Base-by-base conservation (phyloP, 2,113 vertebrate genomes). In the Upupa epops region DNA sequence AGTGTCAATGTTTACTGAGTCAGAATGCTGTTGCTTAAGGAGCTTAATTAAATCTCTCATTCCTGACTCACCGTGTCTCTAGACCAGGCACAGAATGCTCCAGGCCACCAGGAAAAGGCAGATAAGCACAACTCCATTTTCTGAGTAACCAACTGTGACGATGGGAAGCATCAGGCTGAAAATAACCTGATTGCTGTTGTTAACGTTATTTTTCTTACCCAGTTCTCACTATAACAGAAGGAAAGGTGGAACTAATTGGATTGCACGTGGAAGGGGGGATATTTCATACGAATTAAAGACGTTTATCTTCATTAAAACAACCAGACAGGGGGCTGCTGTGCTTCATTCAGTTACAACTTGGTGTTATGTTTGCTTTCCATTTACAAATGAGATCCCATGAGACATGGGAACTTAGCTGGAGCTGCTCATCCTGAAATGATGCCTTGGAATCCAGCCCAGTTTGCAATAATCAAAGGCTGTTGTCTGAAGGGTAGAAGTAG, bases 1-100 rank as follows among this genome's bases (percentile, higher is more conserved):
- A 91, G 94, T 88, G 93, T 90, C 76, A 94, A 94, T 85, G 81
- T 93, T 96, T 94, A 92, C 88, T 49, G 70, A 95, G 78, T 71
- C 88, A 86, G 90, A 89, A 82, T 3, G 7, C 34, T 89, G 80
- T 17, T 90, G 77, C 79, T 95, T 49, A 87, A 94, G 85, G 55
- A 90, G 32, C 84, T 92, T 93, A 83, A 96, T 96, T 87, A 68
- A 90, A 75, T 82, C 88, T 77, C 77, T 87, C 56, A 1, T 91
- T 91, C 51, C 69, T 59, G 13, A 32, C 48, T 87, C 51, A 55
- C 6, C 74, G 80, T 89, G 88, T 66, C 84, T 82, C 82, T 71
- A 92, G 83, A 73, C 66, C 76, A 91, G 61, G 83, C 88, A 93
- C 52, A 82, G 80, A 86, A 95, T 55, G 60, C 36, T 65, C 45